Evolutionary conservation across 2,888 invertebrate species (phyloP).

Genomic region (Trachelus iudaicus): DNA sequence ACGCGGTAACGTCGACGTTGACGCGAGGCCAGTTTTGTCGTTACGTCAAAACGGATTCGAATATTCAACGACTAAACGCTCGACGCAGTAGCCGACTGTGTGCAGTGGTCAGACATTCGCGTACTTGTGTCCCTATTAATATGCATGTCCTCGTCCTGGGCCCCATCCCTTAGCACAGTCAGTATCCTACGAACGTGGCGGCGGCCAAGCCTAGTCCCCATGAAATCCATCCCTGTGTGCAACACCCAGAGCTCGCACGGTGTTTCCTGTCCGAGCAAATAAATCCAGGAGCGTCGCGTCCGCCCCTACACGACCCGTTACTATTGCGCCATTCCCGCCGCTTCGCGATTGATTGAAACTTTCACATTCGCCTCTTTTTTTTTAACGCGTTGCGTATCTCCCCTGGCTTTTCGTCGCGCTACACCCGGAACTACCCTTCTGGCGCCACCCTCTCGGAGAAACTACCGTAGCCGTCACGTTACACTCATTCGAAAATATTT

Average conservation of each 20-base stretch:
- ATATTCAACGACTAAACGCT: not conserved
- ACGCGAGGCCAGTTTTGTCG: not conserved
- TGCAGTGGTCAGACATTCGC: slow-evolving; percentile 50
- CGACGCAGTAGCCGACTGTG: slow-evolving; percentile 23
- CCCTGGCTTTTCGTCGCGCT: not conserved
- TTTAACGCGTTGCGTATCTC: not conserved
- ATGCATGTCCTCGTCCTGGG: slow-evolving; percentile 49
- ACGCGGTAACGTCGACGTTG: not conserved
- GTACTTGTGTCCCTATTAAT: slow-evolving; percentile 56
- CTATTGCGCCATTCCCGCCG: slow-evolving; percentile 42
- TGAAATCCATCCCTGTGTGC: slow-evolving; percentile 41
- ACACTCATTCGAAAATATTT: not conserved
- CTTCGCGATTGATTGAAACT: slow-evolving; percentile 48
- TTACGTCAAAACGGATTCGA: not conserved
- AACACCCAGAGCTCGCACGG: slow-evolving; percentile 45
- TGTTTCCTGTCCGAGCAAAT: slow-evolving; percentile 61
- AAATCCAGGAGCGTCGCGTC: slow-evolving; percentile 55
- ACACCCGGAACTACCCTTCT: not conserved
- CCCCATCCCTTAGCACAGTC: slow-evolving; percentile 30
- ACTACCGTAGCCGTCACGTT: not conserved
- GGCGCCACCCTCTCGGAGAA: not conserved
- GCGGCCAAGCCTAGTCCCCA: slow-evolving; percentile 16
- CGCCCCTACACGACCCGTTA: slow-evolving; percentile 57
- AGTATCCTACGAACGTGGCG: not conserved
- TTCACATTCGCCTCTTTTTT: slow-evolving; percentile 21